Conservation (phyloP, 37 sponge, comb jelly and placozoan genomes). For the Spongilla lacustris region DNA sequence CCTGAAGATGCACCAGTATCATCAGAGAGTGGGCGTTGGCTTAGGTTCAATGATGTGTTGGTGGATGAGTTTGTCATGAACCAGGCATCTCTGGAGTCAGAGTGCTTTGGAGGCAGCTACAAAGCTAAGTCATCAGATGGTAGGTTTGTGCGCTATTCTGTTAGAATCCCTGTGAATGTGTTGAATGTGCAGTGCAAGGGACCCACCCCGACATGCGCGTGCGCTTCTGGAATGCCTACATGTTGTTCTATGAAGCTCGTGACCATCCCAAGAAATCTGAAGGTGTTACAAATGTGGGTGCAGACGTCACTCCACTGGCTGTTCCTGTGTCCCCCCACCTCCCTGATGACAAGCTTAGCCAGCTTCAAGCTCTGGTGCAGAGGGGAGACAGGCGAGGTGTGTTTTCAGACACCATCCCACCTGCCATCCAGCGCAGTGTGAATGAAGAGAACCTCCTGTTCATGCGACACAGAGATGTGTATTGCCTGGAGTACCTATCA, state of each 20-base stretch:
- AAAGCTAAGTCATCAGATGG: slow-evolving; percentile 67
- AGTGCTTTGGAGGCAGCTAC: slow-evolving; percentile 95
- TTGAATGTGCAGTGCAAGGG: slow-evolving; percentile 23
- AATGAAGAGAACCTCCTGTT: slow-evolving; percentile 89
- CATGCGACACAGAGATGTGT: slow-evolving; percentile 86
- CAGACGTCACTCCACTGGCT: background rate
- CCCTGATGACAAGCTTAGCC: slow-evolving; percentile 32
- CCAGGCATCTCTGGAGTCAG: slow-evolving; percentile 69
- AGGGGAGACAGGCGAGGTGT: slow-evolving; percentile 81
- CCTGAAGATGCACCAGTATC: background rate
- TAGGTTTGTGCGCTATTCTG: background rate
- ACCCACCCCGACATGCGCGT: slow-evolving; percentile 52
- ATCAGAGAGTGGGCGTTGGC: slow-evolving; percentile 66
- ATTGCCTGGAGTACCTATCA: slow-evolving; percentile 79
- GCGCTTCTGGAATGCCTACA: slow-evolving; percentile 94
- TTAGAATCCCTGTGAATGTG: too few relatives aligned
- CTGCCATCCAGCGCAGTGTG: slow-evolving; percentile 66
- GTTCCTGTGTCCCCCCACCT: slow-evolving; percentile 29
- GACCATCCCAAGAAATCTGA: background rate
- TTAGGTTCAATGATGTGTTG: slow-evolving; percentile 87
- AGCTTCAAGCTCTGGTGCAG: slow-evolving; percentile 81
- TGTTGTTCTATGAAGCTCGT: slow-evolving; percentile 89
- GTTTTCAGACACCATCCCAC: slow-evolving; percentile 75
- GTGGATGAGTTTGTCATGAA: slow-evolving; percentile 85
- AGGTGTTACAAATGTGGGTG: background rate